phyloP scores from a whole-genome alignment of 2,888 invertebrate genomes.

The Tanaodytes sp. region DNA sequence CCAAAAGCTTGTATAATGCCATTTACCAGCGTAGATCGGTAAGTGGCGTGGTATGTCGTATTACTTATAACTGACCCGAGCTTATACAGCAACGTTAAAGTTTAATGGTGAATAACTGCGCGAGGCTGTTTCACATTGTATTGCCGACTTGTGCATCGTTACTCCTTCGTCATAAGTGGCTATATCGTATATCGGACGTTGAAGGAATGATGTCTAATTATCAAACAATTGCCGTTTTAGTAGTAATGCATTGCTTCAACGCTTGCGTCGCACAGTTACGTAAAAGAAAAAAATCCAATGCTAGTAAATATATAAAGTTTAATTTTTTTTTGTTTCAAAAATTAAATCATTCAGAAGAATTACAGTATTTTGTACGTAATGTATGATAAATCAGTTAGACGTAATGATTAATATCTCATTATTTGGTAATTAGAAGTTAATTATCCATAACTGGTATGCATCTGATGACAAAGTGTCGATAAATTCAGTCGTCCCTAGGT shows the following conservation, averaged over 20 bases:
- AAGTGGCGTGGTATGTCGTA: constrained; percentile 54
- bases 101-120: constrained; percentile 59
- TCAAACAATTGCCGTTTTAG: constrained; percentile 36
- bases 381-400: too few relatives aligned
- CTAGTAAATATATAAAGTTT: too few relatives aligned
- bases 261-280: constrained; percentile 5
- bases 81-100: constrained; percentile 58
- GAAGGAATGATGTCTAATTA: constrained; percentile 53
- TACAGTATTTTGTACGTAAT: too few relatives aligned
- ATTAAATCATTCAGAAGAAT: too few relatives aligned
- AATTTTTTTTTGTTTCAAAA: too few relatives aligned
- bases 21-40: constrained; percentile 51
- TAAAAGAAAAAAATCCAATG: too few relatives aligned
- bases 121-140: constrained; percentile 53
- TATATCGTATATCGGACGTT: constrained; percentile 50
- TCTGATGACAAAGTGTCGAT: too few relatives aligned
- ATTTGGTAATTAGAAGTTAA: too few relatives aligned
- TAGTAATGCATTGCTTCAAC: constrained; percentile 33
- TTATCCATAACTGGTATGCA: too few relatives aligned
- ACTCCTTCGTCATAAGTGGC: constrained; percentile 54
- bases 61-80: constrained; percentile 51
- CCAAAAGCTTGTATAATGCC: constrained; percentile 55
- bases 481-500: too few relatives aligned
- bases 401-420: too few relatives aligned
- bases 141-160: constrained; percentile 53